Evolutionary conservation across 1,140 invertebrate genomes (phyloP).

Genomic region (Uloborus diversus): DNA sequence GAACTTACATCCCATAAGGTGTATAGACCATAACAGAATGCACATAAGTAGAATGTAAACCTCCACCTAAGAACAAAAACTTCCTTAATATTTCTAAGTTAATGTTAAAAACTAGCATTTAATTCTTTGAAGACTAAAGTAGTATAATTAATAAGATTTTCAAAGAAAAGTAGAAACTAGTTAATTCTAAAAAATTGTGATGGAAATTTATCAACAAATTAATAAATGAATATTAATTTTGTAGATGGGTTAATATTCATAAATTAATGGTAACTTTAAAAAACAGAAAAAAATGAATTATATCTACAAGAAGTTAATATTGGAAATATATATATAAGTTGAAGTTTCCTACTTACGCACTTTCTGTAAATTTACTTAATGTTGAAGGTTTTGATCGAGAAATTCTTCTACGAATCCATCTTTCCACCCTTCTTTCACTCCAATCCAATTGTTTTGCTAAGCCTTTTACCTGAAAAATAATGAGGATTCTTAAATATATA

Average conservation of each 20-base stretch:
- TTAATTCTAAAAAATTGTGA: too few species aligned
- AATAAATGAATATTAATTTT: too few species aligned
- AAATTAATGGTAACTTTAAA: too few species aligned
- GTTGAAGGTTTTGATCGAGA: constrained; percentile 87
- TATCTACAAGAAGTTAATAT: not conserved
- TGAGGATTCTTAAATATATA: not conserved
- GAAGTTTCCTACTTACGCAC: constrained; percentile 73
- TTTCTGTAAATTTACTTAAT: constrained; percentile 91
- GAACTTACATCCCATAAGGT: constrained; percentile 80
- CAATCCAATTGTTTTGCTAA: constrained; percentile 87
- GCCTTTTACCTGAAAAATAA: constrained; percentile 69
- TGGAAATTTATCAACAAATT: too few species aligned
- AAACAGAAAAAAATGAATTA: not conserved
- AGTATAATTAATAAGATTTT: too few species aligned
- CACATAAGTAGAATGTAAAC: constrained; percentile 84
- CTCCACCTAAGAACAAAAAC: constrained; percentile 75
- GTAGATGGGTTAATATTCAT: too few species aligned
- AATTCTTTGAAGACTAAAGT: too few species aligned
- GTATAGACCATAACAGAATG: constrained; percentile 83
- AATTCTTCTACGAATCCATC: constrained; percentile 85
- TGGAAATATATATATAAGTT: too few species aligned
- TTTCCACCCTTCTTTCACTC: constrained; percentile 86
- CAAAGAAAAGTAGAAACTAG: too few species aligned
- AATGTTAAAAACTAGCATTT: too few species aligned
- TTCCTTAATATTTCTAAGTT: not conserved